These are phyloP conservation scores for roundworm (Caenorhabditis elegans) DNA, from an alignment of 1,140 invertebrate genomes.

Conservation along the genomic window WBcel235 BX284603.4:5333001-5333500, in stretches of 20 bases:
- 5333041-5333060: too few relatives aligned
- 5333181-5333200: slow-evolving; percentile 18
- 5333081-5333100: too few relatives aligned
- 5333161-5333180: neutral
- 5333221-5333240: slow-evolving; percentile 1
- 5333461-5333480: neutral
- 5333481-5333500: slow-evolving; percentile 36
- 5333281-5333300: neutral
- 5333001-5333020: too few relatives aligned
- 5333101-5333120: too few relatives aligned
- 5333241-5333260: neutral
- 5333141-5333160: too few relatives aligned
- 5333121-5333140: too few relatives aligned
- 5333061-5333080: too few relatives aligned
- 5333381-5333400: slow-evolving; percentile 7
- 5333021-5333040: too few relatives aligned
- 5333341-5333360: neutral
- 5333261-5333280: neutral
- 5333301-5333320: neutral
- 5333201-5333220: slow-evolving; percentile 23
- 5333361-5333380: neutral
- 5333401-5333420: neutral
- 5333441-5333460: neutral
- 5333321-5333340: neutral
- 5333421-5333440: slow-evolving; percentile 24